phyloP scores from a whole-genome alignment of 1,140 invertebrate species.

The Gonatopus flavifemur region DNA sequence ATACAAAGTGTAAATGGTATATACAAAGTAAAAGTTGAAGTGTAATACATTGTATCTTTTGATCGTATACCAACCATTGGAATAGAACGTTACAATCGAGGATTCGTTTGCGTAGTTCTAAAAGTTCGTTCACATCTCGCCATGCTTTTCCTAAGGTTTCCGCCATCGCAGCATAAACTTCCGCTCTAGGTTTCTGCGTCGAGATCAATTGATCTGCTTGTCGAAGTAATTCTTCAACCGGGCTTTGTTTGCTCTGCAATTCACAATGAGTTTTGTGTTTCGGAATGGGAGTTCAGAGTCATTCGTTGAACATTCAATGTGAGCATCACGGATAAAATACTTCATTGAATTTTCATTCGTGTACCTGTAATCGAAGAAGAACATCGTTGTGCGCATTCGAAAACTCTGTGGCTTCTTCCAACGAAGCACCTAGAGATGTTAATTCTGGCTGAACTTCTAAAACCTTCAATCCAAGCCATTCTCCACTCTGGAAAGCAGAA shows the following conservation, averaged over 20 bases:
- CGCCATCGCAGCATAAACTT: constrained; percentile 89
- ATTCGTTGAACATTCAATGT: too few species aligned
- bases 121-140: constrained; percentile 81
- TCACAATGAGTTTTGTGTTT: neutral
- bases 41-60: neutral
- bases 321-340: too few species aligned
- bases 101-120: constrained; percentile 77
- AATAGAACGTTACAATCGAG: constrained; percentile 76
- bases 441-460: constrained; percentile 83
- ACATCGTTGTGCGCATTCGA: constrained; percentile 82
- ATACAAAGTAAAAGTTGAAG: neutral
- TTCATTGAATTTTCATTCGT: too few species aligned
- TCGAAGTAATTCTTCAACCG: constrained; percentile 84
- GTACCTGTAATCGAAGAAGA: constrained; percentile 79
- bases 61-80: constrained; percentile 60
- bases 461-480: constrained; percentile 82
- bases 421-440: constrained; percentile 75
- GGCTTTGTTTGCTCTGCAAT: constrained; percentile 82
- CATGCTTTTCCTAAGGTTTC: constrained; percentile 85
- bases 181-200: constrained; percentile 73
- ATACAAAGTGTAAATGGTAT: too few species aligned
- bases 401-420: constrained; percentile 75
- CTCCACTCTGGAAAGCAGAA: constrained; percentile 70
- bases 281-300: too few species aligned
- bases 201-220: constrained; percentile 83